Base-by-base conservation (phyloP, 35 echinoderm and acorn worm species). In the Heliocidaris erythrogramma region DNA sequence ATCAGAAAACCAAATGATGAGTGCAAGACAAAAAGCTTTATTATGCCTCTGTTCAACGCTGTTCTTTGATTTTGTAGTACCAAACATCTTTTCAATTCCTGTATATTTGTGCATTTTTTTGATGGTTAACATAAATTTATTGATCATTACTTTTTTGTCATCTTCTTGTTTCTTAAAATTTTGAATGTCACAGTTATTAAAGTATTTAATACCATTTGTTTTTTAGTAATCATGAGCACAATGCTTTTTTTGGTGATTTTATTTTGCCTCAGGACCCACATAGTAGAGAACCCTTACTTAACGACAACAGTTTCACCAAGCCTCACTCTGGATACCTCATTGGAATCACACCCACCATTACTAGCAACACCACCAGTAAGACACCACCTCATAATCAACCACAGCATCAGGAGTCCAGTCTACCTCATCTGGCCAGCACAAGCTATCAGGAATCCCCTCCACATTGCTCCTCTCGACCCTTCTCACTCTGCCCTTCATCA, bases 321-420 rank as follows among this genome's bases (percentile, higher is more conserved):
- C 49, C 91, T 48, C 91, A 59, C 49, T 50, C 10, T 59, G 48
- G 91, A 35, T 92, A 92, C 91, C 91, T 92, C 91, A 92, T 52
- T 24, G 50, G n/a, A 59, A 52, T 48, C 29, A 30, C 50, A 92
- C 48, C 47, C 91, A 92, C 91, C 91, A 24, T 48, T 17, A 48
- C 31, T 47, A 89, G 29, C 87, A 89, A 2, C 87, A 17, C 31
- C 24, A 32, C 31, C 31, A 89, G 31, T 18, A 89, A 14, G 24
- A 32, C 16, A 32, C 30, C 87, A 89, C 31, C 31, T 47, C 31
- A 89, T 47, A 32, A 12, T 11, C 87, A 89, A 30, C 87, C 30
- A 48, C 87, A 89, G 87, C 87, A 89, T 89, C 87, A 89, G 91
- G 91, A 92, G 11, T 92, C 91, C 50, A 59, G 31, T 92, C 91